Base-by-base conservation (phyloP, 2,797 vertebrate genomes). In the Galagoides demidoff region DNA sequence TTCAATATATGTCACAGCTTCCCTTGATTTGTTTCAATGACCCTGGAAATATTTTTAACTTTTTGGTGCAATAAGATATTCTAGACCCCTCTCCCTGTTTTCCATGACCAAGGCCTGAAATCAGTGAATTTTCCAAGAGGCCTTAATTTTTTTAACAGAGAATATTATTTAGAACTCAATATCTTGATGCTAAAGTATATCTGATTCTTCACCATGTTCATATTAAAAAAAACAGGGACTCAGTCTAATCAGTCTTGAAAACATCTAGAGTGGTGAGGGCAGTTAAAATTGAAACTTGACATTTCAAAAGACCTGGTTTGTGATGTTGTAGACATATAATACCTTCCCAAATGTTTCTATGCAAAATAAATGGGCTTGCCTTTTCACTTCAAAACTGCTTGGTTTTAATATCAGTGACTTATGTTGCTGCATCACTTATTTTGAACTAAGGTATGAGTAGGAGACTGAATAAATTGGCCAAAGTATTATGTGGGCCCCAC, bases 341-440 rank as follows among this genome's bases (percentile, higher is more conserved):
- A 37, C 20, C 31, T 76, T n/a, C n/a, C 17, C 73, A 78, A 52
- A 85, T 23, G 82, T 68, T 63, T 86, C 77, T 74, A 13, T 68
- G 59, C 14, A 63, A 39, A 84, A 25, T 27, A 17, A 95, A 74
- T 14, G 22, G n/a, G 13, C 25, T 82, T 93, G 59, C 13, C 55
- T 71, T 94, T 90, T 43, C 74, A 87, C 52, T 95, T 89, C 49
- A 49, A 81, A 92, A 95, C 59, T 84, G 14, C 43, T 92, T 87
- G 16, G 8, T 68, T 81, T 93, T 68, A 90, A 91, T 17, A 7
- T 14, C 82, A 92, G 52, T 34, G 61, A 87, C 66, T 77, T 90
- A 57, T 6, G 6, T 79, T 82, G 91, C 84, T 91, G 59, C 59
- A 91, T 43, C 81, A 63, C 85, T 94, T 89, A 34, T 73, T 95